Percentiles rank a stretch among this genome's conserved stretches.
Evolutionary conservation across 2,888 invertebrate genomes (phyloP).

Genomic region (Sclerodermus sp.): DNA sequence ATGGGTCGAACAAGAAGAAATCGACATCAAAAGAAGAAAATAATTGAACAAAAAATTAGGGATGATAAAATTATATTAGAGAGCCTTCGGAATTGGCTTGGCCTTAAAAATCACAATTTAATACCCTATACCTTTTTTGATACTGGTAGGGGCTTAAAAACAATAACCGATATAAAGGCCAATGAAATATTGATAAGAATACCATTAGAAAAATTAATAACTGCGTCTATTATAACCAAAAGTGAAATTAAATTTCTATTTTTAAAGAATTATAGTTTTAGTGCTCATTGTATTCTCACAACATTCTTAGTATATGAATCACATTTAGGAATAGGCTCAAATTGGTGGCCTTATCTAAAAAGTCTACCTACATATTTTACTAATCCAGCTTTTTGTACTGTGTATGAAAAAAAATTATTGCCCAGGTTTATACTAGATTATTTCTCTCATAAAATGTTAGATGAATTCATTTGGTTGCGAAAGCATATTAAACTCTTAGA

Average conservation of each 20-base stretch:
- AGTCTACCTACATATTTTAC: conserved; percentile 70
- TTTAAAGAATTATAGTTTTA: conserved; percentile 24
- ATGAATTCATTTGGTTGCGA: conserved; percentile 30
- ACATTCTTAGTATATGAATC: conserved; percentile 73
- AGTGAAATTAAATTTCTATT: conserved; percentile 33
- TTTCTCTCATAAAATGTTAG: conserved; percentile 26
- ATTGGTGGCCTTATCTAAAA: conserved; percentile 69
- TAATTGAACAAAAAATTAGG: conserved; percentile 1
- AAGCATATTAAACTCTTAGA: conserved; percentile 25
- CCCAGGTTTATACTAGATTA: conserved; percentile 63
- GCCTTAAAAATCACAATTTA: conserved; percentile 27
- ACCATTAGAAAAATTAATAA: conserved; percentile 61
- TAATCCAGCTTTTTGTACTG: conserved; percentile 70
- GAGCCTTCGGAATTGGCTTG: conserved; percentile 41
- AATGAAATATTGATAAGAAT: conserved; percentile 62
- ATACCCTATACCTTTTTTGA: conserved; percentile 59
- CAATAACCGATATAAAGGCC: conserved; percentile 50
- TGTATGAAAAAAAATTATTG: conserved; percentile 62
- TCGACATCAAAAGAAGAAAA: conserved; percentile 34
- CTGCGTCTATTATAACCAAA: conserved; percentile 53
- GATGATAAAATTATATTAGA: conserved; percentile 22
- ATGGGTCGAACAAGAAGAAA: conserved; percentile 50
- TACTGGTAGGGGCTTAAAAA: conserved; percentile 76
- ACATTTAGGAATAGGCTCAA: conserved; percentile 61
- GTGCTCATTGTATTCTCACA: conserved; percentile 73